Evolutionary conservation across 2,113 vertebrate genomes (phyloP), one percentile per base, ranked within the genome.

Genomic region (Dolichallabes microphthalmus): DNA sequence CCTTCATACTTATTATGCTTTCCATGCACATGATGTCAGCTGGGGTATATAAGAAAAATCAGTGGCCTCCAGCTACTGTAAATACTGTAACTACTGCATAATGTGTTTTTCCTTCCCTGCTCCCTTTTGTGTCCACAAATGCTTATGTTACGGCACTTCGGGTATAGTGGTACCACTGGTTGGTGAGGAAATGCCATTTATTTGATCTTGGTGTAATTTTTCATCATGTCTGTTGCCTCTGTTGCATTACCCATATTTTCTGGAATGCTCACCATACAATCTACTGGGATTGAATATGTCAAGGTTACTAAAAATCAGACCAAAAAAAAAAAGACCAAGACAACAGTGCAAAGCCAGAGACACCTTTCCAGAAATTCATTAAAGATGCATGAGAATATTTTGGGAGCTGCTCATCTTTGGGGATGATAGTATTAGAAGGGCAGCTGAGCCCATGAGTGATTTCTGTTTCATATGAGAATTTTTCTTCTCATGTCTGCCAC

Each of bases 381-480:
- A 91, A 90, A 91, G 82, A 90, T 91, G 85, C 88, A 90, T 58
- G 86, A 88, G 88, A 83, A 81, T 88, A 89, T 88, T 91, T 87
- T 50, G 35, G 87, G 82, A 87, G 82, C 69, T 71, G 82, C 39
- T 53, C 50, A 45, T 74, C 90, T 76, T 52, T 2, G 69, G 86
- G 86, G 77, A 84, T 69, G 64, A 86, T 17, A 74, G 82, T 61
- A 32, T 75, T 74, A 87, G 87, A 90, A 87, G 88, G 85, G 88
- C 87, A 88, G 73, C 50, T 63, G 32, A 74, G 76, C 80, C 88
- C 79, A 73, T 77, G 50, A 85, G 84, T 86, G 86, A 85, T 89
- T 89, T 89, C 84, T 57, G 75, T 80, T 89, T 52, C 81, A 88
- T 84, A 90, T 85, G 39, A 84, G 81, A n/a, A 76, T 82, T 81